These are phyloP conservation scores for Engraulis encrasicolus DNA, from an alignment of 2,113 vertebrate genomes.

Conservation along the genomic window DNA sequence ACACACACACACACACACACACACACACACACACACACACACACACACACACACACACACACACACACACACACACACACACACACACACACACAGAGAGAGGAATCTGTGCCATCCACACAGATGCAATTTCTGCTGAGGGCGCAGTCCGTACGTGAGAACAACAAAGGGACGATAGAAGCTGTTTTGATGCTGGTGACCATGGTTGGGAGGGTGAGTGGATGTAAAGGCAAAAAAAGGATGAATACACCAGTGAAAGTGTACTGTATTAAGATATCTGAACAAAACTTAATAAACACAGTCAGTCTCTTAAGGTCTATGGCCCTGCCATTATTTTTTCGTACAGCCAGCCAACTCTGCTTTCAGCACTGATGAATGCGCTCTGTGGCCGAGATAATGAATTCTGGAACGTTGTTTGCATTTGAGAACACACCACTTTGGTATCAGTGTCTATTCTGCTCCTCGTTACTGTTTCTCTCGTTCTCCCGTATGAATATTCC, in stretches of 20 bases:
- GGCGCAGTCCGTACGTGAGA: background rate
- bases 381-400: background rate
- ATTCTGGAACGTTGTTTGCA: constrained; percentile 8
- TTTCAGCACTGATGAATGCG: background rate
- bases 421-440: background rate
- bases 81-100: too few species aligned
- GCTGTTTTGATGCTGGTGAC: constrained; percentile 3
- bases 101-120: constrained; percentile 5
- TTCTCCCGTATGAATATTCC: background rate
- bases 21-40: too few species aligned
- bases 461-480: background rate
- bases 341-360: background rate
- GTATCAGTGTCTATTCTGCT: background rate
- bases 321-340: background rate
- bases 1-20: too few species aligned
- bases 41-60: too few species aligned
- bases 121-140: constrained; percentile 2
- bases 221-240: background rate
- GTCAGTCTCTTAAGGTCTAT: background rate
- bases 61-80: too few species aligned
- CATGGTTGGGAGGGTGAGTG: background rate
- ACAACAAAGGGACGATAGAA: background rate
- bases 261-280: constrained; percentile 1
- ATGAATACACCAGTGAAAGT: background rate
- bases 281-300: background rate